Evolutionary conservation across 2,797 vertebrate species (phyloP), one percentile per base, ranked within the genome.

Genomic region (Heterohyrax brucei): DNA sequence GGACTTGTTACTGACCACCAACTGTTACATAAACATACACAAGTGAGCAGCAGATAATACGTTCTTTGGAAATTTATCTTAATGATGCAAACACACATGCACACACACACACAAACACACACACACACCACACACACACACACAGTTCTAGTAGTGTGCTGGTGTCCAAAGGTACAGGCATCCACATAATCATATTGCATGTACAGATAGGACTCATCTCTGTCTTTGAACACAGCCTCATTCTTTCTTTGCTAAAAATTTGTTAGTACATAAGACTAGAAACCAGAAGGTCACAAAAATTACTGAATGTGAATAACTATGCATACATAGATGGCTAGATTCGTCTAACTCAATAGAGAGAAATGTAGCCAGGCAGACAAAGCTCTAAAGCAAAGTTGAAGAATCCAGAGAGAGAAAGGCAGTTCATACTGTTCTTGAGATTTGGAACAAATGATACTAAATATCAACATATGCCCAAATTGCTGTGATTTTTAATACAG

Each of bases 401-500:
- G n/a, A 24, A 70, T 10, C 16, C n/a, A 46, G 46, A 84, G 19
- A 94, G 78, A 84, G 30, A 95, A 83, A 93, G 83, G 9, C n/a
- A 68, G 10, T 24, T 68, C 39, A 64, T 28, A 77, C 1, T 44
- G 12, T 1, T 92, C 30, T 94, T 82, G 19, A 24, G 82, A 13
- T 85, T 59, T 87, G 7, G 46, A 33, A 66, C 33, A 90, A 89
- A 22, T 68, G 1, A 53, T 84, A 75, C 2, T 64, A 82, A 82
- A 81, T 1, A n/a, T 56, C 46, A 91, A 13, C 7, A 95, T 50
- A 66, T 53, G n/a, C 3, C 80, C 46, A 10, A 91, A 78, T 70
- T 59, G 1, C 1, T 90, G 14, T 3, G 3, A 78, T 80, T 61
- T 87, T 88, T 84, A 26, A 70, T 53, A 19, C 0, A 64, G 30